Conservation (phyloP, 2,888 invertebrate species). For the Macrophya annulata region DNA sequence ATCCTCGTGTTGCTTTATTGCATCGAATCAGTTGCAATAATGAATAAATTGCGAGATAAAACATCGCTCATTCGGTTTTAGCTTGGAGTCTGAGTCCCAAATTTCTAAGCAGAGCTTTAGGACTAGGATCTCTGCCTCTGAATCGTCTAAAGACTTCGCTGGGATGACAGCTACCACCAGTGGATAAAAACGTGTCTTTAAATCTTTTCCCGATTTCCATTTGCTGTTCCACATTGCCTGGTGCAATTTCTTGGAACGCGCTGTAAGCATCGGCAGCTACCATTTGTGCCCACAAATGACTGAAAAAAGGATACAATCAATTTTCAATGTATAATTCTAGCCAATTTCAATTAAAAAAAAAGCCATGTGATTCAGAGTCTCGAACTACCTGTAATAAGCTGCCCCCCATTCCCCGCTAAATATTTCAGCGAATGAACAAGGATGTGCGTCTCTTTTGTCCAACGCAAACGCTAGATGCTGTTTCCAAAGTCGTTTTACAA, state of each 20-base stretch:
- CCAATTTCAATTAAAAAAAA: conserved; percentile 85
- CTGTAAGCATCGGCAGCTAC: conserved; percentile 95
- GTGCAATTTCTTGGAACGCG: conserved; percentile 87
- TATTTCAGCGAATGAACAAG: conserved; percentile 92
- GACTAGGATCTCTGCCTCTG: conserved; percentile 94
- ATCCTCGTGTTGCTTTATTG: neutral
- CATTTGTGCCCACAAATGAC: conserved; percentile 92
- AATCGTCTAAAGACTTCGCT: conserved; percentile 94
- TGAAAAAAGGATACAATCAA: conserved; percentile 91
- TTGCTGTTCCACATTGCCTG: conserved; percentile 81
- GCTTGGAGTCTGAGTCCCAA: conserved; percentile 79
- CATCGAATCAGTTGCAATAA: neutral
- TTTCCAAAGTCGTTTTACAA: conserved; percentile 90
- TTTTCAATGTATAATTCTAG: conserved; percentile 82
- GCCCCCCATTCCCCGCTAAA: conserved; percentile 93
- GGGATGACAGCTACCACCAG: conserved; percentile 91
- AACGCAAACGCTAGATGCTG: conserved; percentile 89
- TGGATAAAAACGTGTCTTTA: conserved; percentile 90
- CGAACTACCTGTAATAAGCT: conserved; percentile 86
- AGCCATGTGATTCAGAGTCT: neutral
- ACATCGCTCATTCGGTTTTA: conserved; percentile 13
- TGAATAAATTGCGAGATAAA: neutral
- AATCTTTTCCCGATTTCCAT: conserved; percentile 86
- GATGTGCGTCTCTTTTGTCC: conserved; percentile 90
- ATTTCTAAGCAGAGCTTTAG: conserved; percentile 88